Percentiles rank a stretch among this genome's conserved stretches.
phyloP scores from a whole-genome alignment of 2,113 vertebrate species.

The Heterotis niloticus region DNA sequence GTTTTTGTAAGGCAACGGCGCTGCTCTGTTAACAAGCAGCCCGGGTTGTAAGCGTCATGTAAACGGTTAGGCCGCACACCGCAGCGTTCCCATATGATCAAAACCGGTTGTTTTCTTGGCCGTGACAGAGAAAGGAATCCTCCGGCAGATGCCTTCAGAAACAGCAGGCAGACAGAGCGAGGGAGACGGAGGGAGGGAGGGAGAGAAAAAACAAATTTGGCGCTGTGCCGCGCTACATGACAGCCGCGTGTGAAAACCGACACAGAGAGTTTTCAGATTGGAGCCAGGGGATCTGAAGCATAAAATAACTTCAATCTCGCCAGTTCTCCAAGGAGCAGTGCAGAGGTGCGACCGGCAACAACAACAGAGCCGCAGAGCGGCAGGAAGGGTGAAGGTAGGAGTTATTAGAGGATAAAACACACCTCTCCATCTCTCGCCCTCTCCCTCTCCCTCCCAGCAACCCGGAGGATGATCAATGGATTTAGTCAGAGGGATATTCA shows the following conservation, averaged over 20 bases:
- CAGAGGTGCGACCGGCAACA: slow-evolving; percentile 84
- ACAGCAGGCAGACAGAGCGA: slow-evolving; percentile 24
- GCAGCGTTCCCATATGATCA: not conserved
- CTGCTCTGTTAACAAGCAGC: too few species aligned
- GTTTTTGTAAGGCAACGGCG: too few species aligned
- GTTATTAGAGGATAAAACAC: slow-evolving; percentile 99
- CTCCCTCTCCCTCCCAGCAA: slow-evolving; percentile 73
- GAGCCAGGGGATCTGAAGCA: slow-evolving; percentile 93
- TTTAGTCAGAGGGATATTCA: slow-evolving; percentile 99
- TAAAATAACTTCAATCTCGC: slow-evolving; percentile 99
- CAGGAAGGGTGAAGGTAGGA: slow-evolving; percentile 90
- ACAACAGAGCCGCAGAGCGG: slow-evolving; percentile 84
- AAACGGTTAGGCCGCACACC: too few species aligned
- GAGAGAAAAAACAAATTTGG: slow-evolving; percentile 38
- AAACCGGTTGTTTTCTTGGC: slow-evolving; percentile 42
- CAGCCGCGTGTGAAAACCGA: slow-evolving; percentile 99
- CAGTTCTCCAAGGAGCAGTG: slow-evolving; percentile 88
- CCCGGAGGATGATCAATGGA: slow-evolving; percentile 99
- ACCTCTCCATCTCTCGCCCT: slow-evolving; percentile 78
- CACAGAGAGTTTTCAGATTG: slow-evolving; percentile 98
- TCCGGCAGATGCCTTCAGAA: slow-evolving; percentile 45
- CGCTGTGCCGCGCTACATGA: slow-evolving; percentile 74
- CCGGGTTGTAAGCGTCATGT: too few species aligned
- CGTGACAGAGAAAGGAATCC: slow-evolving; percentile 49
- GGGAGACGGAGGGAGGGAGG: too few species aligned